Conservation (phyloP, 1,140 invertebrate species). For the Orchestia grillus region DNA sequence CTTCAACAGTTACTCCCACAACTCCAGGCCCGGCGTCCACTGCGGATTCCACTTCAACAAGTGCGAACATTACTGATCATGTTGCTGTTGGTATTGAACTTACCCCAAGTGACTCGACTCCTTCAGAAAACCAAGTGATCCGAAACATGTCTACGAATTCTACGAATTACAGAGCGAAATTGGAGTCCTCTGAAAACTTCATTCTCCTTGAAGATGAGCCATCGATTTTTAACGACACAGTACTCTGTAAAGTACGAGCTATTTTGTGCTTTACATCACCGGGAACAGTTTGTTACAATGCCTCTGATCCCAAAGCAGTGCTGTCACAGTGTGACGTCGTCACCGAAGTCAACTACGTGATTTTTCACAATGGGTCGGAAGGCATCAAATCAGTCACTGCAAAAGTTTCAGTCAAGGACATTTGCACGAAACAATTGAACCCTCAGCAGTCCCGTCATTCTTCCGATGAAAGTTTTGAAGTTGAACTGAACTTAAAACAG, state of each 20-base stretch:
- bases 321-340: neutral
- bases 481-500: conserved; percentile 34
- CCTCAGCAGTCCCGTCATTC: neutral
- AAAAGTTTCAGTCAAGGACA: neutral
- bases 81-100: neutral
- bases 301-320: neutral
- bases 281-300: neutral
- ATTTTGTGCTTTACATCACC: neutral
- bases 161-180: neutral
- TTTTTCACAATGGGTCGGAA: conserved; percentile 32
- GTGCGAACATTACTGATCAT: neutral
- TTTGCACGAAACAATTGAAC: neutral
- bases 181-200: neutral
- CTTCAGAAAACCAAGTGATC: neutral
- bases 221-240: neutral
- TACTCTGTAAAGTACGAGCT: neutral
- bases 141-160: neutral
- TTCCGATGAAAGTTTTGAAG: neutral
- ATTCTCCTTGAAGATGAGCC: neutral
- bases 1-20: no score
- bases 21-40: neutral
- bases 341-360: neutral
- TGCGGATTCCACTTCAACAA: neutral
- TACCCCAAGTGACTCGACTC: neutral
- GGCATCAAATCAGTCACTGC: neutral